Evolutionary conservation across 1,140 invertebrate genomes (phyloP).

Genomic region (Trichomalopsis sarcophagae): DNA sequence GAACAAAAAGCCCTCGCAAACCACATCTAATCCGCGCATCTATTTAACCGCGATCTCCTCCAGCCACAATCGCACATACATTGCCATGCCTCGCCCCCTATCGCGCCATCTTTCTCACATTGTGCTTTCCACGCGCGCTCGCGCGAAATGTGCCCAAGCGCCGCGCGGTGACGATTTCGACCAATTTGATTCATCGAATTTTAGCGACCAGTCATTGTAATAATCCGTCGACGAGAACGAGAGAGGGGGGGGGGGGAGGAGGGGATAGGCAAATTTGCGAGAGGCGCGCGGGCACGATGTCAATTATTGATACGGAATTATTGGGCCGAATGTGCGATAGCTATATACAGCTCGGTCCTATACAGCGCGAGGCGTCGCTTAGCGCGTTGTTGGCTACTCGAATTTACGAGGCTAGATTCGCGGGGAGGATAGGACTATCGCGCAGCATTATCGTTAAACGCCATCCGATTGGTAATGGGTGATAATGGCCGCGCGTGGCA

Average conservation of each 20-base stretch:
- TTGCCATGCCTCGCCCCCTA: not conserved
- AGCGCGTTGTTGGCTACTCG: slow-evolving; percentile 14
- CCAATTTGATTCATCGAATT: slow-evolving; percentile 45
- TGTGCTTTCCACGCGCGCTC: not conserved
- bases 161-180: slow-evolving; percentile 21
- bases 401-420: slow-evolving; percentile 35
- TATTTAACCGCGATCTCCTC: not conserved
- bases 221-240: not conserved
- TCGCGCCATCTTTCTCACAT: slow-evolving; percentile 6
- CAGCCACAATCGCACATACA: not conserved
- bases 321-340: not conserved
- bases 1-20: not conserved
- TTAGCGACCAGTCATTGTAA: slow-evolving; percentile 25
- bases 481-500: slow-evolving; percentile 17
- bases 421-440: not conserved
- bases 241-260: not conserved
- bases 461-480: slow-evolving; percentile 39
- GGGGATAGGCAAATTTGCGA: not conserved
- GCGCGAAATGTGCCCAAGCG: not conserved
- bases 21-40: not conserved
- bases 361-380: not conserved
- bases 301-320: slow-evolving; percentile 47
- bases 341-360: not conserved
- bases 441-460: slow-evolving; percentile 43
- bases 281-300: not conserved